A percentile compares a stretch with the other conserved stretches of the same genome.
Evolutionary conservation across 2,888 invertebrate species (phyloP).

Genomic region (Drosophila setosimentum): DNA sequence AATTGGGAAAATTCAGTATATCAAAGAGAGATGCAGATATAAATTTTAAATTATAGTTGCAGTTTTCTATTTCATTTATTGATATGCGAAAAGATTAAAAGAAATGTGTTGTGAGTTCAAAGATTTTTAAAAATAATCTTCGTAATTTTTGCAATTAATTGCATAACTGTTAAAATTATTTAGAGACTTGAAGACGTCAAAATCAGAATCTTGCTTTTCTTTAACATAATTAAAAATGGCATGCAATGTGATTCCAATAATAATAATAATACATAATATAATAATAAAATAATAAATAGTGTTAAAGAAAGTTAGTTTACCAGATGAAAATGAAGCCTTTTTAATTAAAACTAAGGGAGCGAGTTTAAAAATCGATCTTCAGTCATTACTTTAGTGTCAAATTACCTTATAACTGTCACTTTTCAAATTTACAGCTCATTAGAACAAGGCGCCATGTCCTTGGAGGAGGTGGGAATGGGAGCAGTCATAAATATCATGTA

Average conservation of each 20-base stretch:
- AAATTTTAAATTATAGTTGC: slow-evolving; percentile 42
- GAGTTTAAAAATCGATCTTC: neutral
- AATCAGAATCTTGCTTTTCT: neutral
- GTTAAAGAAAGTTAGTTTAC: neutral
- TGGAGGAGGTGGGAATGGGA: neutral
- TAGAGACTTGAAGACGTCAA: too few species aligned
- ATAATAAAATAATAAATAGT: too few species aligned
- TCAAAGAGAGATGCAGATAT: slow-evolving; percentile 17
- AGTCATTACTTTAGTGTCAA: neutral
- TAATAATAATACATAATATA: too few species aligned
- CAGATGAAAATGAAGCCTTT: neutral
- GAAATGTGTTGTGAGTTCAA: neutral
- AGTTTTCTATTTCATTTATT: neutral
- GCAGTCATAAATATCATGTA: slow-evolving; percentile 67
- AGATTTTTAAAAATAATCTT: neutral
- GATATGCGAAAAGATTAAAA: neutral
- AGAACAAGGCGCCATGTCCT: slow-evolving; percentile 22
- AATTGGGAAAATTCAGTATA: too few species aligned
- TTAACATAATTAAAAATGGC: too few species aligned
- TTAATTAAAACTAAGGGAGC: neutral
- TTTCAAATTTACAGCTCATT: slow-evolving; percentile 61
- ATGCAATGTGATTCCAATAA: too few species aligned
- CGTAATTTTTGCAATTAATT: too few species aligned
- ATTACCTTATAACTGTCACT: slow-evolving; percentile 27
- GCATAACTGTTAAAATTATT: too few species aligned